Base-by-base conservation (phyloP, 2,797 vertebrate species). In the Fistularia tabacaria region DNA sequence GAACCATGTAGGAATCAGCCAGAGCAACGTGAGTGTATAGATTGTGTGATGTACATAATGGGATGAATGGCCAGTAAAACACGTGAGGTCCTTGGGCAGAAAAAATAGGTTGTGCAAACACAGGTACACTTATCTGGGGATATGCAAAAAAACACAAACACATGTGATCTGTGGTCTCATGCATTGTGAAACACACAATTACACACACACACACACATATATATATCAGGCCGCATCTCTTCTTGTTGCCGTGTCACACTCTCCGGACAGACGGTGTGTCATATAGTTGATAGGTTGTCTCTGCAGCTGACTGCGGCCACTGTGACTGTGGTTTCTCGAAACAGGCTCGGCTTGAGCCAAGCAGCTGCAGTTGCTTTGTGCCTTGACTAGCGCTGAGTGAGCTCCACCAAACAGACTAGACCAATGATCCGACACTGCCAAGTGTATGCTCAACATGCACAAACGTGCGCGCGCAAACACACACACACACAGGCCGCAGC, bases 31-130 rank as follows among this genome's bases (percentile, higher is more conserved):
- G 53, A 64, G 62, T 40, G 47, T 42, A 58, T 46, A 54, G 42
- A 57, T 62, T 75, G 49, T 57, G 59, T 14, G 52, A 68, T 71
- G 51, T 56, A 69, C 67, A 71, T 63, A 79, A 67, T 71, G 13
- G 57, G 71, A 60, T 53, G 58, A 76, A 57, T 36, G 65, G 52
- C 74, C 62, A 68, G 62, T 59, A 61, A 57, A 58, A 67, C 61
- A 59, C 3, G 5, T 48, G 45, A 46, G 54, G 25, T 49, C 55
- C 49, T 54, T 10, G 10, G 14, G 61, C 42, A 52, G 41, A 64
- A 76, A 66, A 74, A 77, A 53, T 74, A 73, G 80, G 73, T 64
- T 76, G 79, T 51, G 57, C 66, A 82, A 60, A 73, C 66, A 71
- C 11, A 51, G 14, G 46, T 64, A 49, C 45, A 54, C 52, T 46